Base-by-base conservation (phyloP, 2,888 invertebrate species). In the Patella caerulea region DNA sequence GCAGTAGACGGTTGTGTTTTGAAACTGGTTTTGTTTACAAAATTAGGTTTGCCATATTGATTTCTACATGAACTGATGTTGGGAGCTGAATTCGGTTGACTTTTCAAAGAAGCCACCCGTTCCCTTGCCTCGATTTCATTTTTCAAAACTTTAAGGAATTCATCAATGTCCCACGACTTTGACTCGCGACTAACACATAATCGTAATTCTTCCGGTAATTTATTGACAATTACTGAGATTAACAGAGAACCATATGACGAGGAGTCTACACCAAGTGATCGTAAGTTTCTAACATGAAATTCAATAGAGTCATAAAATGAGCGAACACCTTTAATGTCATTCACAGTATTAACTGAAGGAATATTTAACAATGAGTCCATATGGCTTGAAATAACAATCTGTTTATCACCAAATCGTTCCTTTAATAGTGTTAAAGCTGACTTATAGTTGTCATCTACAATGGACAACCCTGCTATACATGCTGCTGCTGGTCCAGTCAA, bases 401-500 rank as follows among this genome's bases (percentile, higher is more conserved):
- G 79, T 75, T 65, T 72, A 69, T 77, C 65, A 54, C 75, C 75
- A 72, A 77, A 79, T 73, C 72, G 34, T 24, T 79, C 77, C 15
- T 77, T 24, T 19, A 79, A 56, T 15, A 77, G 71, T 53, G 55
- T 14, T 17, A 75, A 29, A 7, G 79, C 79, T 53, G 77, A 59
- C 2, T 3, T 55, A 71, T 79, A 79, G 55, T 79, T 79, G 56
- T 79, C 79, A 73, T 77, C 75, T 24, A 77, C 73, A 17, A 79
- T 34, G 45, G 75, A 52, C 15, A 79, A 73, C 15, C 77, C 79
- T 29, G 74, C 55, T 19, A 80, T 78, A 52, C 78, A 74, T 34
- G 69, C 54, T 59, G 56, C 72, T 52, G 79, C 75, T 70, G 75
- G 73, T 29, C 75, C 77, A 52, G 71, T 73, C 9, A 80, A 34